Conservation (phyloP, 2,888 invertebrate species). For the Lasioglossum marginatum region DNA sequence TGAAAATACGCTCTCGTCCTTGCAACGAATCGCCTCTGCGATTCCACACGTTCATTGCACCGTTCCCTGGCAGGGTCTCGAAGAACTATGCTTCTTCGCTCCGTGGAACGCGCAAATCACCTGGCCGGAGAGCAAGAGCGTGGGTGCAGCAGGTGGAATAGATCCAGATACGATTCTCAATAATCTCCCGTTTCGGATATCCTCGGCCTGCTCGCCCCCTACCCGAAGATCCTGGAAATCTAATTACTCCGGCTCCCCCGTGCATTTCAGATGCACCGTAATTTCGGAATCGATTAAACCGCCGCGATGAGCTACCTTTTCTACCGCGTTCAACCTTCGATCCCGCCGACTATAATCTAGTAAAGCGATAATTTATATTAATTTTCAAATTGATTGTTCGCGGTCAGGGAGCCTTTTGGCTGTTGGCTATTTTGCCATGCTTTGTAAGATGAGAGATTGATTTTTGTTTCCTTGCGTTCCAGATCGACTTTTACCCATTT, state of each 20-base stretch:
- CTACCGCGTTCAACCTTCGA: not conserved
- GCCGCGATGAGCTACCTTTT: not conserved
- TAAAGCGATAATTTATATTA: not conserved
- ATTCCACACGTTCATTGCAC: constrained; percentile 27
- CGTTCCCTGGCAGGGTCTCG: constrained; percentile 36
- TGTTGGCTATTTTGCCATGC: not conserved
- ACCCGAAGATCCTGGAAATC: not conserved
- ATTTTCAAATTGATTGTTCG: constrained; percentile 3
- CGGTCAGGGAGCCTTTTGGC: not conserved
- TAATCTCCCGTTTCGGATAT: constrained; percentile 59
- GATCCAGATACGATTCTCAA: constrained; percentile 29
- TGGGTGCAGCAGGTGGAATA: constrained; percentile 66
- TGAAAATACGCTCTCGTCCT: constrained; percentile 22
- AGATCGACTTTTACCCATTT: too few species aligned
- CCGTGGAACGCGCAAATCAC: constrained; percentile 53
- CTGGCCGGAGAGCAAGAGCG: constrained; percentile 57
- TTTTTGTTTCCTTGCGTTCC: too few species aligned
- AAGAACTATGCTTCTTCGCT: constrained; percentile 30
- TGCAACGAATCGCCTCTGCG: constrained; percentile 33
- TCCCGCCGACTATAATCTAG: not conserved
- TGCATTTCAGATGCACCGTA: not conserved
- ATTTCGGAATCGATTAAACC: constrained; percentile 8
- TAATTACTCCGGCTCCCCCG: not conserved
- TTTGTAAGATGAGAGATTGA: not conserved
- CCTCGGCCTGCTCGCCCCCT: not conserved